Evolutionary conservation across 2,113 vertebrate species (phyloP), one percentile per base, ranked within the genome.

Genomic region (Lampris incognitus): DNA sequence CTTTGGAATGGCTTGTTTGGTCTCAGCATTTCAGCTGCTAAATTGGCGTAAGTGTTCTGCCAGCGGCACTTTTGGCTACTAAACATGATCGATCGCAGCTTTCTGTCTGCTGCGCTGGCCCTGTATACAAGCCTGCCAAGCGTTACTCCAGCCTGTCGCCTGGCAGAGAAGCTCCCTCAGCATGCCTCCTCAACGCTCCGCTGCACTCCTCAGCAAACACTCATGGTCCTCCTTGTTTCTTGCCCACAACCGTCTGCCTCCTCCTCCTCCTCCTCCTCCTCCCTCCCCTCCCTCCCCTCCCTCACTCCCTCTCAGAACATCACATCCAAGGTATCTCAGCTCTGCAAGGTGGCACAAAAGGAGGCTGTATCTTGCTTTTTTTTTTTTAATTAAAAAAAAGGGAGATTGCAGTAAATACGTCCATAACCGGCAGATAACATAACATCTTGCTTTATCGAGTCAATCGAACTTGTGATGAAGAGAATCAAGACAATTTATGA

Each of bases 11-110:
- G 37, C 64, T 78, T 64, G 66, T 78, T 83, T 74, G 48, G 66
- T 71, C 78, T 88, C 79, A 83, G 85, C 75, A 70, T 66, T 74
- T 69, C 61, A 48, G 68, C 74, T 71, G 64, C 71, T 58, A 74
- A 79, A 41, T 85, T 57, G 4, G 40, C 55, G 66, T 2, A 37
- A 52, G 9, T 72, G 76, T 69, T 87, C 72, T 83, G 82, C 84
- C 72, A 76, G 68, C 13, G 1, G 65, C 74, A 62, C 84, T 61
- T 59, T 76, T 76, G 74, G 79, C 82, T 68, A 63, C 79, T 90
- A 79, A 88, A 87, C 73, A 70, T 87, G 90, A 91, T 84, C 85
- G 89, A 91, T 90, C 11, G 50, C 66, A 72, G 46, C 69, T 85
- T 83, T 85, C 78, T 82, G 81, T 83, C 57, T 73, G 71, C 79